phyloP scores from a whole-genome alignment of 2,797 vertebrate species.

The Gymnoscopelus braueri region DNA sequence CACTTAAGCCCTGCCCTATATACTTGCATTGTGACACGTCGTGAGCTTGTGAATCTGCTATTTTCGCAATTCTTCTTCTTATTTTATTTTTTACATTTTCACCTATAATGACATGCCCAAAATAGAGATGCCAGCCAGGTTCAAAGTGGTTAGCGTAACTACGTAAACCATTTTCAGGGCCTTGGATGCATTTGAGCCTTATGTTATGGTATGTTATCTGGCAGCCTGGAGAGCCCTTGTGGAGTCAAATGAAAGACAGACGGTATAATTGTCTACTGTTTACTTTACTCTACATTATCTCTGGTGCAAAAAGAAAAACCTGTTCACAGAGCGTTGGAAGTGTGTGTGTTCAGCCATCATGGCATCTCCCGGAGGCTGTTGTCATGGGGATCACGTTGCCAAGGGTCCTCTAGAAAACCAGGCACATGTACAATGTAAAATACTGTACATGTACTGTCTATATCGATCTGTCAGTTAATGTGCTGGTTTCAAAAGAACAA shows the following conservation, averaged over 20 bases:
- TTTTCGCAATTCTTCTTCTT: no score
- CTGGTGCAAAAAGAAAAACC: conserved; percentile 51
- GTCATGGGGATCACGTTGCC: conserved; percentile 71
- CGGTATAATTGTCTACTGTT: conserved; percentile 49
- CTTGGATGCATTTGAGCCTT: conserved; percentile 14
- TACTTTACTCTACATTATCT: conserved; percentile 61
- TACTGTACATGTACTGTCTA: neutral
- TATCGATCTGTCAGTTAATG: neutral
- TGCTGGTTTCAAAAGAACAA: no score
- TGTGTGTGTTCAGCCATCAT: conserved; percentile 67
- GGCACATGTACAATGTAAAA: conserved; percentile 21
- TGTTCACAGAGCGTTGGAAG: conserved; percentile 63
- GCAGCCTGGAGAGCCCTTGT: conserved; percentile 77
- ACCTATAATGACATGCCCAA: no score
- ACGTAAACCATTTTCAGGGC: no score
- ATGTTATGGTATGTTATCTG: conserved; percentile 18
- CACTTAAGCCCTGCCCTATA: no score
- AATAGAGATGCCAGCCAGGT: no score
- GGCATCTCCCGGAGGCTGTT: conserved; percentile 67
- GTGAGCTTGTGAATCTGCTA: no score
- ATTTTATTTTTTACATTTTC: no score
- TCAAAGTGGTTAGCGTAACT: no score
- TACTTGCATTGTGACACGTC: no score
- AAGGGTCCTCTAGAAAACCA: conserved; percentile 36
- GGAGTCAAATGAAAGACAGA: conserved; percentile 58